A percentile compares a stretch with the other conserved stretches of the same genome.
Evolutionary conservation across 2,113 vertebrate genomes (phyloP).

Genomic region (Sakesphorus luctuosus): DNA sequence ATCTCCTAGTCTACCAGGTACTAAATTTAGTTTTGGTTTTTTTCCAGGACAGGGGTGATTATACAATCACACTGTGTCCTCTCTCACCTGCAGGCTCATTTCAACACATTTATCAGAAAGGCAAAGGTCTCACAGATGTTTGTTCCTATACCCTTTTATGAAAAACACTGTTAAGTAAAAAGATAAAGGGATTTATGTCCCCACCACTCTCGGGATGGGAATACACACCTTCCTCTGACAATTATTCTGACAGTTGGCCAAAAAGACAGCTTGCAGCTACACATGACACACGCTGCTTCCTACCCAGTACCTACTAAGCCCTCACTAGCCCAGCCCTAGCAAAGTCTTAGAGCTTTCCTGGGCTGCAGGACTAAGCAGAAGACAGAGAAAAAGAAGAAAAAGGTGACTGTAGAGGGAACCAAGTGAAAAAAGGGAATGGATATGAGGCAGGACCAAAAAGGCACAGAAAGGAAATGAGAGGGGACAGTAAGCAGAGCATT

Average conservation of each 20-base stretch:
- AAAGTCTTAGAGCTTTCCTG: background rate
- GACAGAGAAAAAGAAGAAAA: background rate
- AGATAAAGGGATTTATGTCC: background rate
- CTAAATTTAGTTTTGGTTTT: background rate
- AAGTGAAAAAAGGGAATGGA: background rate
- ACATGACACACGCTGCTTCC: background rate
- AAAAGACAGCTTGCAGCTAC: background rate
- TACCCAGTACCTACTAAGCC: background rate
- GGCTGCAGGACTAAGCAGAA: background rate
- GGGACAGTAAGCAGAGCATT: background rate
- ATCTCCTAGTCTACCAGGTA: background rate
- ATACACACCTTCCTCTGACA: background rate
- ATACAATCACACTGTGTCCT: background rate
- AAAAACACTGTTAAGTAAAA: background rate
- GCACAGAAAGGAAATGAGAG: background rate
- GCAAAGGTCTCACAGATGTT: background rate
- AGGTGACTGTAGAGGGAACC: background rate
- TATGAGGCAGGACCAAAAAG: background rate
- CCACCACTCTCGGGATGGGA: background rate
- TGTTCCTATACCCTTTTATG: background rate
- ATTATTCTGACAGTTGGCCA: background rate
- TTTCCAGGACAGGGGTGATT: background rate
- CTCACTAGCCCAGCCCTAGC: background rate
- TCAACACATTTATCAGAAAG: background rate
- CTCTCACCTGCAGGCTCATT: background rate